Conservation (phyloP, 2,797 vertebrate genomes). For the Pantherophis vulpinus region DNA sequence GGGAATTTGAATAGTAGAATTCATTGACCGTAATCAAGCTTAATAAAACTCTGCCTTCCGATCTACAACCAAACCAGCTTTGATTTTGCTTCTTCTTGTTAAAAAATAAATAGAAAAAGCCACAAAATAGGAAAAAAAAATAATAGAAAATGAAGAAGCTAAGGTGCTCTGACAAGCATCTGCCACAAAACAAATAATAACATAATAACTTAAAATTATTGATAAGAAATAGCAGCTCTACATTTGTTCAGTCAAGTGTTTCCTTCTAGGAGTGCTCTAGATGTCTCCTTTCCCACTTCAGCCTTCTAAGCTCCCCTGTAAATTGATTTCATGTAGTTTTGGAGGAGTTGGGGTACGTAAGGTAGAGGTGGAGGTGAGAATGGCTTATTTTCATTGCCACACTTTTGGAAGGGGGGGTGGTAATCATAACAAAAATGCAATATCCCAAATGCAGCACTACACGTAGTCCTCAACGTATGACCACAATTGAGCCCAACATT, state of each 20-base stretch:
- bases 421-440: not conserved
- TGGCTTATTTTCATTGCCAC: not conserved
- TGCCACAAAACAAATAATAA: not conserved
- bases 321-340: not conserved
- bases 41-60: not conserved
- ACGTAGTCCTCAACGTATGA: too few species aligned
- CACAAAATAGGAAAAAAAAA: too few species aligned
- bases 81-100: conserved; percentile 36
- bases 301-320: not conserved
- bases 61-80: conserved; percentile 29
- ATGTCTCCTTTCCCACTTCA: not conserved
- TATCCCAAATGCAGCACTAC: not conserved
- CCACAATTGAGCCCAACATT: too few species aligned
- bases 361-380: not conserved
- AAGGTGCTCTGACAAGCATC: not conserved
- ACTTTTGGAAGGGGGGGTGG: not conserved
- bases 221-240: not conserved
- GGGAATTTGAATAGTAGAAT: conserved; percentile 20
- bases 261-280: not conserved
- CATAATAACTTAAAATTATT: not conserved
- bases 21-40: conserved; percentile 14
- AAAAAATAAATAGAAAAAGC: not conserved
- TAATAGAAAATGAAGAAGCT: not conserved
- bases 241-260: not conserved
- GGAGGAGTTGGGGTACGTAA: not conserved